phyloP scores from a whole-genome alignment of 2,888 invertebrate species.

The Panzeria rudis region DNA sequence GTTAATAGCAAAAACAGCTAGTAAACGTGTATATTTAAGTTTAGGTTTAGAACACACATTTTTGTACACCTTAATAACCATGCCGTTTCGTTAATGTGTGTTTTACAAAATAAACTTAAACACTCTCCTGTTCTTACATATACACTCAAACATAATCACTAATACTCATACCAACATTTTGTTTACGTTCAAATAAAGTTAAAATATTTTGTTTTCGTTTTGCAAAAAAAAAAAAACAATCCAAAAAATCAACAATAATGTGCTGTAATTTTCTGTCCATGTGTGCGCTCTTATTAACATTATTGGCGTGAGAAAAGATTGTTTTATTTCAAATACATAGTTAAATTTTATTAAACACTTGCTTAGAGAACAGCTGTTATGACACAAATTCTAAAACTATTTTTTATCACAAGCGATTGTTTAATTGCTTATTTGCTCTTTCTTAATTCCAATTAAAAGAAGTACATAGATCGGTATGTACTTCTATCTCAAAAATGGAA shows the following conservation, averaged over 20 bases:
- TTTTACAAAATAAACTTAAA: constrained; percentile 55
- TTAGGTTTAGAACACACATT: constrained; percentile 26
- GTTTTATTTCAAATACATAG: background rate
- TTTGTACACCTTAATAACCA: constrained; percentile 29
- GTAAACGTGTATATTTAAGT: constrained; percentile 30
- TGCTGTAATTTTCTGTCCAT: constrained; percentile 6
- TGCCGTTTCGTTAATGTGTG: constrained; percentile 47
- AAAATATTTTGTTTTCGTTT: background rate
- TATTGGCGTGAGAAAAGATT: constrained; percentile 18
- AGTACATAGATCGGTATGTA: no score
- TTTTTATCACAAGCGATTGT: no score
- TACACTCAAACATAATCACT: background rate
- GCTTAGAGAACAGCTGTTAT: no score
- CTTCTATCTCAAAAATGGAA: no score
- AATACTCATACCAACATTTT: constrained; percentile 14
- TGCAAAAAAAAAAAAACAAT: constrained; percentile 34
- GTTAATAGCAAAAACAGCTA: constrained; percentile 61
- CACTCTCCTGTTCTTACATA: background rate
- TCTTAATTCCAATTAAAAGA: no score
- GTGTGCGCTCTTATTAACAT: constrained; percentile 8
- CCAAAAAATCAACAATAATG: constrained; percentile 34
- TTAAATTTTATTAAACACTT: background rate
- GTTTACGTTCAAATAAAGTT: constrained; percentile 27
- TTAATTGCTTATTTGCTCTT: no score
- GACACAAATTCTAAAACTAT: no score